These are phyloP conservation scores for Macrotrachela quadricornifera DNA, from an alignment of 1,140 invertebrate species.

Conservation along the genomic window DNA sequence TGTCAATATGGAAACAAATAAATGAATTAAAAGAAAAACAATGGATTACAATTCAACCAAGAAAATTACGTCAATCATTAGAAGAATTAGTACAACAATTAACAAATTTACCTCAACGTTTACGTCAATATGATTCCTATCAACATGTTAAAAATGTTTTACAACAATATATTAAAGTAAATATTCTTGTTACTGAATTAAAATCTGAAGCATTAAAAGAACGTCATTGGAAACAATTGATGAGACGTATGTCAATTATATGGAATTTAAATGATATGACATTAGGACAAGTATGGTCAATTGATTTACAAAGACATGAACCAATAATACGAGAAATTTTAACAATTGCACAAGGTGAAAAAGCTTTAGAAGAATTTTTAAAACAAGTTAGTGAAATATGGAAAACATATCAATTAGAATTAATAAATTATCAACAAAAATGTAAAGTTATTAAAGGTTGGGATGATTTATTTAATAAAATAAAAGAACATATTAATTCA, in stretches of 20 bases:
- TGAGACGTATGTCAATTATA: constrained; percentile 70
- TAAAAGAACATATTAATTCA: constrained; percentile 92
- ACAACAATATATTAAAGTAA: constrained; percentile 84
- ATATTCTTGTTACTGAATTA: constrained; percentile 83
- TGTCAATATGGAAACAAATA: constrained; percentile 85
- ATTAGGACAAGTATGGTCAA: constrained; percentile 93
- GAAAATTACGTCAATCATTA: constrained; percentile 76
- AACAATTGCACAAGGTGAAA: constrained; percentile 88
- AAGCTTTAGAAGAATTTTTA: constrained; percentile 95
- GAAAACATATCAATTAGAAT: constrained; percentile 87
- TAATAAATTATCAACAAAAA: constrained; percentile 97
- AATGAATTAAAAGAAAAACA: constrained; percentile 92
- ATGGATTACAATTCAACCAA: constrained; percentile 88
- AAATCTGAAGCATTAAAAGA: constrained; percentile 99
- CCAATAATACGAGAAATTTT: constrained; percentile 82
- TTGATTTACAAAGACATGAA: constrained; percentile 82
- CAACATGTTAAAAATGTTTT: constrained; percentile 85
- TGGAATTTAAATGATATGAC: constrained; percentile 88
- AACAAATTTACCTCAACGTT: constrained; percentile 78
- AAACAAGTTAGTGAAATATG: constrained; percentile 84
- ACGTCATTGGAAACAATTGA: constrained; percentile 92
- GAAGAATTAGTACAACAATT: constrained; percentile 75
- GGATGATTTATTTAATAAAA: constrained; percentile 98
- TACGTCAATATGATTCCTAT: constrained; percentile 89
- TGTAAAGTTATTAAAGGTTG: constrained; percentile 89